These are phyloP conservation scores for Drosophila jambulina DNA, from an alignment of 1,140 invertebrate genomes.

Conservation along the genomic window DNA sequence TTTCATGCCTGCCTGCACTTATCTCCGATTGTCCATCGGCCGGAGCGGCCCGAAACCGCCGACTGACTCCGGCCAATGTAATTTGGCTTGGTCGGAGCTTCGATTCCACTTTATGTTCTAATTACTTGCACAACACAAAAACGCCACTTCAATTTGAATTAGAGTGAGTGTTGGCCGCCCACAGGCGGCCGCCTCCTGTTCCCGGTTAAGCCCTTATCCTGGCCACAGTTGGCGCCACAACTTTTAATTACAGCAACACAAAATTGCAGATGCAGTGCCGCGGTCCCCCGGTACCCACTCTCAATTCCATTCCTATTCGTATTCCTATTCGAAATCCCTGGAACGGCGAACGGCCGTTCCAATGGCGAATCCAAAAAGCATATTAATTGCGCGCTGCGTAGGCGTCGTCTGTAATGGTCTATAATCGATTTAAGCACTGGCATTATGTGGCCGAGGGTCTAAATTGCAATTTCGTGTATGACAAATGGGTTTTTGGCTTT, in stretches of 20 bases:
- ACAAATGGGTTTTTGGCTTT: slow-evolving; percentile 61
- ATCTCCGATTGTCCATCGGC: slow-evolving; percentile 78
- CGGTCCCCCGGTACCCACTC: slow-evolving; percentile 32
- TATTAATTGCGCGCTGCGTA: slow-evolving; percentile 72
- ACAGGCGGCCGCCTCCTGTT: neutral
- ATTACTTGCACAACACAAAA: slow-evolving; percentile 82
- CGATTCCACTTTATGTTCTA: slow-evolving; percentile 78
- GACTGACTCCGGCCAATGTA: slow-evolving; percentile 54
- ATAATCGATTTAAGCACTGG: slow-evolving; percentile 76
- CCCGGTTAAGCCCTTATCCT: slow-evolving; percentile 38
- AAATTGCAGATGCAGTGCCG: slow-evolving; percentile 64
- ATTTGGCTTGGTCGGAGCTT: slow-evolving; percentile 66
- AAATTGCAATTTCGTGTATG: slow-evolving; percentile 65
- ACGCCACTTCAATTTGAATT: slow-evolving; percentile 81
- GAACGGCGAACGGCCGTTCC: slow-evolving; percentile 21
- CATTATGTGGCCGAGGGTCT: slow-evolving; percentile 54
- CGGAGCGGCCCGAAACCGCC: slow-evolving; percentile 6
- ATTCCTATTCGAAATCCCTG: slow-evolving; percentile 15
- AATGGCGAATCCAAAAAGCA: slow-evolving; percentile 53
- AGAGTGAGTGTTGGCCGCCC: slow-evolving; percentile 61
- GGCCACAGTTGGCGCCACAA: slow-evolving; percentile 79
- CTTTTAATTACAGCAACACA: slow-evolving; percentile 78
- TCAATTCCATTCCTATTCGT: slow-evolving; percentile 24
- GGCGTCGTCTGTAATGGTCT: slow-evolving; percentile 72
- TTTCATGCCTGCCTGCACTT: slow-evolving; percentile 83